Conservation (phyloP, 2,113 vertebrate genomes). For the Pica pica region DNA sequence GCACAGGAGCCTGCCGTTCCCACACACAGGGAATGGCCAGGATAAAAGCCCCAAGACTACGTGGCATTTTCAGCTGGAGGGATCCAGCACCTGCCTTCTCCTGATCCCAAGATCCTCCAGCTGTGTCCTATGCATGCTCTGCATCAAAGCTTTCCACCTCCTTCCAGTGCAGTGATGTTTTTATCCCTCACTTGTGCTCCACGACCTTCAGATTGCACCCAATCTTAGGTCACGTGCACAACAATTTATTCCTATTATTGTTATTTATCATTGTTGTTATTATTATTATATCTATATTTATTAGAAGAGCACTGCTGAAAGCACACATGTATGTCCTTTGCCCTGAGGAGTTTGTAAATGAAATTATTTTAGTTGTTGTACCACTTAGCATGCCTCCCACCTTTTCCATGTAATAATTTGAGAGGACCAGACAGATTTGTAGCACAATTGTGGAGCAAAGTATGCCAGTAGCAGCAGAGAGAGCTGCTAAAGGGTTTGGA, state of each 20-base stretch:
- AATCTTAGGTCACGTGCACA: background rate
- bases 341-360: background rate
- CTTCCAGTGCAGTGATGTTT: background rate
- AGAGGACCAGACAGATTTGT: background rate
- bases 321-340: background rate
- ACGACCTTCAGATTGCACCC: background rate
- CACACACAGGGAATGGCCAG: background rate
- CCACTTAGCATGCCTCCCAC: background rate
- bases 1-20: background rate
- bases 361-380: background rate
- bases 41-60: background rate
- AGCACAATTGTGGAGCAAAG: background rate
- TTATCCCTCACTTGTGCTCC: background rate
- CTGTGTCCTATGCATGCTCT: background rate
- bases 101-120: background rate
- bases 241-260: background rate
- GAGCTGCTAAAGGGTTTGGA: background rate
- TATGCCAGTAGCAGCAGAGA: fast-evolving
- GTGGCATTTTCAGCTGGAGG: background rate
- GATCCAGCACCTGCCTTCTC: background rate
- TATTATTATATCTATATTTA: conserved; percentile 11
- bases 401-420: background rate
- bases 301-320: conserved; percentile 30
- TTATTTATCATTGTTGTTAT: background rate
- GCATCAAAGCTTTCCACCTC: background rate